A percentile compares a stretch with the other conserved stretches of the same genome.
Evolutionary conservation across 1,140 invertebrate genomes (phyloP).

Genomic region (Zaprionus kolodkinae): DNA sequence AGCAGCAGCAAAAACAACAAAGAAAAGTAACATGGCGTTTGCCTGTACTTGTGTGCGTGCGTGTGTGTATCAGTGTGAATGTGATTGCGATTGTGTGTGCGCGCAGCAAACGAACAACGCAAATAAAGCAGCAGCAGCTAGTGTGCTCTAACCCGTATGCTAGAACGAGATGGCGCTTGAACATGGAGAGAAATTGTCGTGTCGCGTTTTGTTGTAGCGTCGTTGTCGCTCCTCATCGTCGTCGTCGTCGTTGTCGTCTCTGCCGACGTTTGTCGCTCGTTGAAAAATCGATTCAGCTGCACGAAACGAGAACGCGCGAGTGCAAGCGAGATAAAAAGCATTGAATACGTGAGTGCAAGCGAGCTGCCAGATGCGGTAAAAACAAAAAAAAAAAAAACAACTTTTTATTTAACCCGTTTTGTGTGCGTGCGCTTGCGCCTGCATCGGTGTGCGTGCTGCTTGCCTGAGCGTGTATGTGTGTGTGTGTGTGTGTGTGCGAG

Average conservation of each 20-base stretch:
- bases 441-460: conserved; percentile 25
- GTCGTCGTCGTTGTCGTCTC: conserved; percentile 19
- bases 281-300: conserved; percentile 79
- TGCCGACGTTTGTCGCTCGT: conserved; percentile 46
- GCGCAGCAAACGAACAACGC: conserved; percentile 57
- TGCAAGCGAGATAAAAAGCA: conserved; percentile 32
- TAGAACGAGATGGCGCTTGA: conserved; percentile 46
- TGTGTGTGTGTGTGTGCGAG: conserved; percentile 23
- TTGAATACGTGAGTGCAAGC: conserved; percentile 35
- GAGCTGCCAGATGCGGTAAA: conserved; percentile 55
- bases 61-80: conserved; percentile 19
- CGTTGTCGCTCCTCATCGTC: conserved; percentile 7
- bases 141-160: conserved; percentile 4
- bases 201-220: conserved; percentile 52
- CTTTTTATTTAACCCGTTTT: conserved; percentile 69
- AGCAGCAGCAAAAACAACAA: conserved; percentile 56
- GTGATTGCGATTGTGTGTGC: conserved; percentile 36
- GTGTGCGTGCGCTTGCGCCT: conserved; percentile 63
- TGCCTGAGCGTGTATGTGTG: neutral
- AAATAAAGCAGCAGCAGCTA: conserved; percentile 50
- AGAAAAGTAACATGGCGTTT: conserved; percentile 73
- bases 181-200: conserved; percentile 73
- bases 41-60: conserved; percentile 18
- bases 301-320: conserved; percentile 56
- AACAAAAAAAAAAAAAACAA: conserved; percentile 23